Conservation (phyloP, 2,113 vertebrate genomes). For the Varanus komodoensis region DNA sequence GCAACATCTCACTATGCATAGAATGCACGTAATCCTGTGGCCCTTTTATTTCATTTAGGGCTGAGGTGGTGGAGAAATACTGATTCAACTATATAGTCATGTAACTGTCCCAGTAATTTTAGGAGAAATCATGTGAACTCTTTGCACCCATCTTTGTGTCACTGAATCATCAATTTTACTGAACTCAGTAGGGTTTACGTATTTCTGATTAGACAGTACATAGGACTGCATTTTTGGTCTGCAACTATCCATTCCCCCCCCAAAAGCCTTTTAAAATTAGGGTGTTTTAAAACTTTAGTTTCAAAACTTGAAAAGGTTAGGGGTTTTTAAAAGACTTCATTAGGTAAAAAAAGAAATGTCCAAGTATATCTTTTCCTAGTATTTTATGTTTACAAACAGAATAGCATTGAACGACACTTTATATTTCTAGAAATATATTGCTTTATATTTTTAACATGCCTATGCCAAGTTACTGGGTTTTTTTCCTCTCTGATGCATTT, state of each 20-base stretch:
- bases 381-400: not conserved
- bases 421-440: too few relatives aligned
- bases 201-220: not conserved
- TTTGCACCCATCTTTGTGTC: not conserved
- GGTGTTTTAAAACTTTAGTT: not conserved
- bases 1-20: conserved; percentile 30
- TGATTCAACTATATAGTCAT: not conserved
- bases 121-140: not conserved
- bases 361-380: not conserved
- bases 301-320: not conserved
- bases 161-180: not conserved
- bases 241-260: not conserved
- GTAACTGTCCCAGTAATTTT: not conserved
- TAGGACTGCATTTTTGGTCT: not conserved
- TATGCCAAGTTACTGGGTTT: not conserved
- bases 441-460: not conserved
- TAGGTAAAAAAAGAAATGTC: not conserved
- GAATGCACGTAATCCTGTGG: not conserved
- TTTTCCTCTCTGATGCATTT: too few relatives aligned
- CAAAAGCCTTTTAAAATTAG: too few relatives aligned
- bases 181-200: not conserved
- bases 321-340: not conserved
- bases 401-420: not conserved
- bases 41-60: not conserved
- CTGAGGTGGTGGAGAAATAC: not conserved